Evolutionary conservation across 2,888 invertebrate genomes (phyloP), one percentile per base, ranked within the genome.

Genomic region (Arctia plantaginis): DNA sequence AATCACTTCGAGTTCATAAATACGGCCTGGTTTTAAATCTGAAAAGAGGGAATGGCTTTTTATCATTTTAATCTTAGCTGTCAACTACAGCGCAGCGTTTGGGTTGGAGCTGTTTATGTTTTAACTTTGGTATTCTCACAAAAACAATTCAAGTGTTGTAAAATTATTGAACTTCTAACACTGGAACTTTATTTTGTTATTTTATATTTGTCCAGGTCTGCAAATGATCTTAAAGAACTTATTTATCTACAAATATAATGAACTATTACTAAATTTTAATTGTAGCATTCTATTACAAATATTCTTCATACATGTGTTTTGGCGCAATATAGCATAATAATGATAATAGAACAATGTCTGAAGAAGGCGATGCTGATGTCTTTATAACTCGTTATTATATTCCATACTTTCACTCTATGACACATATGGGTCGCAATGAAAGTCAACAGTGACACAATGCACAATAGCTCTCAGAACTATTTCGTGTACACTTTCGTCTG

Each of bases 401-500:
- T 84, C 80, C 81, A 79, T 78, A 90, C 93, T 93, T 93, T 93
- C 93, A 90, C 93, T 84, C n/a, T 87, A 80, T 87, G 89, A 88
- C 92, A 90, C 89, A 91, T 90, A 89, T 90, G 89, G 90, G 85
- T 75, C 85, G 84, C 76, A 89, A 91, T 88, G 93, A 94, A 94
- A 94, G 93, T 88, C 90, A 90, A 88, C 88, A 90, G 89, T 91
- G 91, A 82, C 80, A 92, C 91, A 93, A 91, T 91, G 89, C 90
- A 94, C 93, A 94, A 94, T 94, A 86, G 91, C 82, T 88, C 86
- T 87, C 86, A 87, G 85, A 85, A 86, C 82, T 84, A 85, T 84
- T 87, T 85, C 84, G 85, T 86, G 76, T 73, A 77, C 77, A 85
- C 87, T 86, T 87, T 88, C 86, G 74, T 85, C 80, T 80, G 74